A percentile compares a stretch with the other conserved stretches of the same genome.
phyloP scores from a whole-genome alignment of 2,797 vertebrate genomes.

The Oreonectes daqikongensis region DNA sequence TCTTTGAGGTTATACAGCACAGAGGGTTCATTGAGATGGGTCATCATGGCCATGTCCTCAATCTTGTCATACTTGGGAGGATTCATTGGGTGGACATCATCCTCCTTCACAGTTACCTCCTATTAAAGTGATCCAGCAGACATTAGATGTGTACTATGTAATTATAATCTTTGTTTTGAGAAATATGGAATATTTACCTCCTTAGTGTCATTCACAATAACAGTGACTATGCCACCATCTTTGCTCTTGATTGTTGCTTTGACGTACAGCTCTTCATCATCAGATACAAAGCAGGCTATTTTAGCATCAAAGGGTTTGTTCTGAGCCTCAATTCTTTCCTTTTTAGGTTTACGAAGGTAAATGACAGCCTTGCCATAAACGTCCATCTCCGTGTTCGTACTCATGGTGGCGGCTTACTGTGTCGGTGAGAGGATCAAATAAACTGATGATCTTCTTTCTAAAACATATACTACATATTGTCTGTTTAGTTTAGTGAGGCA shows the following conservation, averaged over 20 bases:
- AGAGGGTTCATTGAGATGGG: slow-evolving; percentile 80
- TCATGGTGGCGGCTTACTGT: slow-evolving; percentile 70
- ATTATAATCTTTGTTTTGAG: too few relatives aligned
- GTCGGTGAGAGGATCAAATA: not conserved
- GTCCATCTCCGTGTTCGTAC: slow-evolving; percentile 76
- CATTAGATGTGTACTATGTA: too few relatives aligned
- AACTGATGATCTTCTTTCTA: not conserved
- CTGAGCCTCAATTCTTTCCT: slow-evolving; percentile 77
- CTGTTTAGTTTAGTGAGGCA: not conserved
- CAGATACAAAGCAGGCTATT: slow-evolving; percentile 75
- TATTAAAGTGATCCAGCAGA: too few relatives aligned
- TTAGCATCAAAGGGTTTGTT: slow-evolving; percentile 80
- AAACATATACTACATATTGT: not conserved
- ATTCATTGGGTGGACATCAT: slow-evolving; percentile 72
- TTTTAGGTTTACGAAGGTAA: slow-evolving; percentile 76
- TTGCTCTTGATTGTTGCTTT: slow-evolving; percentile 76
- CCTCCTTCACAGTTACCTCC: too few relatives aligned
- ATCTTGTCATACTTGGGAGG: slow-evolving; percentile 83
- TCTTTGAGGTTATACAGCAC: slow-evolving; percentile 87
- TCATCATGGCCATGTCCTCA: slow-evolving; percentile 87
- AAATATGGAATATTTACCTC: too few relatives aligned
- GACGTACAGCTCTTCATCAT: slow-evolving; percentile 70
- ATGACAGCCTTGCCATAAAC: slow-evolving; percentile 71
- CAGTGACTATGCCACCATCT: slow-evolving; percentile 72
- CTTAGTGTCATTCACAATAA: slow-evolving; percentile 43